A percentile compares a stretch with the other conserved stretches of the same genome.
These are phyloP conservation scores for Steromphala cineraria DNA, from an alignment of 2,888 invertebrate species.

Conservation along the genomic window DNA sequence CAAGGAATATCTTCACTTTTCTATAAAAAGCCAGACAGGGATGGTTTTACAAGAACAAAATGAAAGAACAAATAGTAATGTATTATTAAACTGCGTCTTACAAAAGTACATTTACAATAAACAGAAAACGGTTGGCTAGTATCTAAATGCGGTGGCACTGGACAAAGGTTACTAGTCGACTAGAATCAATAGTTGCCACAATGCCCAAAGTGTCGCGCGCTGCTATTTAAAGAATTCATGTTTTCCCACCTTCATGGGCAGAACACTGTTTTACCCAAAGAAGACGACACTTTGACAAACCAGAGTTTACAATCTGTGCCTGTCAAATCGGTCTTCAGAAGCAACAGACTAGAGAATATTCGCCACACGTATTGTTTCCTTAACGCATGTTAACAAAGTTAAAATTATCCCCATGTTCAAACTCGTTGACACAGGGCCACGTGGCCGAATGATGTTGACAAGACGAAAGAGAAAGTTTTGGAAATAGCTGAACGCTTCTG, in stretches of 20 bases:
- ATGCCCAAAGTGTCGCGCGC: neutral
- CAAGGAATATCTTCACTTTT: no score
- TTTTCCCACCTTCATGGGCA: neutral
- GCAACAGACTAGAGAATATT: neutral
- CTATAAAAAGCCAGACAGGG: no score
- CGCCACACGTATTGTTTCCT: neutral
- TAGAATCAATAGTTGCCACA: no score
- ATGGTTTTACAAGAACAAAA: no score
- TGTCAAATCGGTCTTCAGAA: neutral
- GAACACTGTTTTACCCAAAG: neutral
- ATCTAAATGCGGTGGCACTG: no score
- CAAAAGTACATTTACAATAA: no score
- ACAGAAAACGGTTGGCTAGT: no score
- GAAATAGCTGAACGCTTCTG: constrained; percentile 9
- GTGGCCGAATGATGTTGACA: neutral
- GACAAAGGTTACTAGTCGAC: no score
- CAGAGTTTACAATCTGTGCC: neutral
- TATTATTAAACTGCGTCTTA: no score
- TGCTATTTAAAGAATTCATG: constrained; percentile 2
- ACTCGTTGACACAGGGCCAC: neutral
- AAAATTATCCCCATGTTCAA: constrained; percentile 1
- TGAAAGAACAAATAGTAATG: no score
- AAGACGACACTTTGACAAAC: neutral
- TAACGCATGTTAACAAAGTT: constrained; percentile 15
- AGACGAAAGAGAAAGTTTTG: constrained; percentile 11